Evolutionary conservation across 23 tunicate species (phyloP).

Genomic region (Oikopleura vanhoeffeni): DNA sequence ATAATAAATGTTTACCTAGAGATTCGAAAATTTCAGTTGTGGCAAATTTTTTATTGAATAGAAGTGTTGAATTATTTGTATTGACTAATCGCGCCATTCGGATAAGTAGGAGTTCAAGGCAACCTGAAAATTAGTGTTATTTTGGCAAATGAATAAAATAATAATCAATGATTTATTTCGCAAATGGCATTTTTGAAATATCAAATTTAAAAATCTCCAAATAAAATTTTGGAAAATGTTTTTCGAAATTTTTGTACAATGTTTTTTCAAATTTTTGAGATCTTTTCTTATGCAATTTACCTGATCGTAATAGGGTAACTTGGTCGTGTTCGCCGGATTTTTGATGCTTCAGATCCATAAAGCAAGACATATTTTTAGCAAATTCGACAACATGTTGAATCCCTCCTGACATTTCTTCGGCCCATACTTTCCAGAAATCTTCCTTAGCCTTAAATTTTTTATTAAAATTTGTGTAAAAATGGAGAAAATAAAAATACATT

Average conservation of each 20-base stretch:
- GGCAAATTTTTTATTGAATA: neutral
- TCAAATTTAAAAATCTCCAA: no score
- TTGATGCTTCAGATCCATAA: neutral
- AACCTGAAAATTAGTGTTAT: no score
- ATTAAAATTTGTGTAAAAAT: no score
- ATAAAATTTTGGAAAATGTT: no score
- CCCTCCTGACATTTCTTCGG: neutral
- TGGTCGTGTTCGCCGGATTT: neutral
- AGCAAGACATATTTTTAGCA: neutral
- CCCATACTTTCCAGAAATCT: neutral
- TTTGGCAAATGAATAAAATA: no score
- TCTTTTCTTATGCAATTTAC: no score
- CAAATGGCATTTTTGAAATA: no score
- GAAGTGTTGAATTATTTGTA: neutral
- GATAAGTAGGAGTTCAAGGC: neutral
- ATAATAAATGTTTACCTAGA: neutral
- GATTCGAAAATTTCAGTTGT: neutral
- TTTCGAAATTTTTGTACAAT: no score
- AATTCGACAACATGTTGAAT: neutral
- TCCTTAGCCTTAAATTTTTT: neutral
- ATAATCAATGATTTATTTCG: no score
- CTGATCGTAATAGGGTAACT: neutral
- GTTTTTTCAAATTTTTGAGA: no score
- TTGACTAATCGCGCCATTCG: neutral
- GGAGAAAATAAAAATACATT: neutral